Evolutionary conservation across 2,888 invertebrate species (phyloP).

Genomic region (Agrochola circellaris): DNA sequence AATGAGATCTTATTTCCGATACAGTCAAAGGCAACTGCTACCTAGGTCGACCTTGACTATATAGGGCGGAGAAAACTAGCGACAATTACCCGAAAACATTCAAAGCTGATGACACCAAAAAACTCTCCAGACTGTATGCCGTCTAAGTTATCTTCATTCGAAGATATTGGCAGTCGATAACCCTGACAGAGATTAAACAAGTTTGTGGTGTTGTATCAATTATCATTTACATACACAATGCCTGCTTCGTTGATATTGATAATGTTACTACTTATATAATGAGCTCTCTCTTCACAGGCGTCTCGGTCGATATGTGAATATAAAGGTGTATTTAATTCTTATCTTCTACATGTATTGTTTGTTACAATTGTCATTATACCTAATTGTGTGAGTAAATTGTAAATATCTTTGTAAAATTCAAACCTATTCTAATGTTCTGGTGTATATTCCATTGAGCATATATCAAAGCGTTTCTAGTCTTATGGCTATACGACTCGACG

Average conservation of each 20-base stretch:
- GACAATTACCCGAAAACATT: not conserved
- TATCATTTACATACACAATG: slow-evolving; percentile 47
- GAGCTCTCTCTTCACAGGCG: slow-evolving; percentile 18
- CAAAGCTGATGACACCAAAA: not conserved
- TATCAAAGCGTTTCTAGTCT: slow-evolving; percentile 10
- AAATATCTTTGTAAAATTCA: not conserved
- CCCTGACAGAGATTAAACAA: slow-evolving; percentile 59
- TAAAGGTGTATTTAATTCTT: slow-evolving; percentile 27
- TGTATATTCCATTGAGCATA: slow-evolving; percentile 8
- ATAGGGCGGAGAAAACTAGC: not conserved
- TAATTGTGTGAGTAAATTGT: not conserved
- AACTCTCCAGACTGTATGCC: slow-evolving; percentile 29
- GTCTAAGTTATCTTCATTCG: slow-evolving; percentile 17
- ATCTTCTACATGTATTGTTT: slow-evolving; percentile 25
- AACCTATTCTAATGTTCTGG: not conserved
- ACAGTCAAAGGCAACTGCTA: slow-evolving; percentile 21
- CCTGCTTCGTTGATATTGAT: slow-evolving; percentile 51
- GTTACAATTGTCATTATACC: slow-evolving; percentile 16
- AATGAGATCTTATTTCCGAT: slow-evolving; percentile 37
- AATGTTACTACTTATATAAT: slow-evolving; percentile 39
- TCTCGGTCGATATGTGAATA: slow-evolving; percentile 12
- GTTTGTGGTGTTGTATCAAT: slow-evolving; percentile 50
- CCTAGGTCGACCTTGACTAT: slow-evolving; percentile 35
- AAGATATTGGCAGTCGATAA: slow-evolving; percentile 32
- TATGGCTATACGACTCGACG: not conserved